phyloP scores from a whole-genome alignment of 1,140 invertebrate species.

The Euwallacea fornicatus region DNA sequence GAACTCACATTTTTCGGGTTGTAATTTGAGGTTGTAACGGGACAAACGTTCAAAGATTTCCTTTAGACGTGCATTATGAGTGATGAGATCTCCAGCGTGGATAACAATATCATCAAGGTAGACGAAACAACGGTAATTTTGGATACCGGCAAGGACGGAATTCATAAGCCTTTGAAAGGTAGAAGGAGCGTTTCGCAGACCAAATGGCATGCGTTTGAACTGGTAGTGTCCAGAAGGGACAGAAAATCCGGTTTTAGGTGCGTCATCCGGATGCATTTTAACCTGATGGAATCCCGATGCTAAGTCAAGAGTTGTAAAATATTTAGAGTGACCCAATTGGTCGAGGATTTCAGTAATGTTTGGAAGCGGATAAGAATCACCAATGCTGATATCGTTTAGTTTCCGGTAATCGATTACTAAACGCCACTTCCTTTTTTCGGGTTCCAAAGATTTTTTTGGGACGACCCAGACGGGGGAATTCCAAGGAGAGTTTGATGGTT shows the following conservation, averaged over 20 bases:
- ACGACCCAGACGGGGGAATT: conserved; percentile 45
- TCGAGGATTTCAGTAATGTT: conserved; percentile 56
- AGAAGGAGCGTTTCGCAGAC: conserved; percentile 47
- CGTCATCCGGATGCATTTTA: conserved; percentile 15
- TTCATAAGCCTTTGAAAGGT: conserved; percentile 50
- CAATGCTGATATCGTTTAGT: conserved; percentile 50
- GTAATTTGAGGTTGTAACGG: conserved; percentile 34
- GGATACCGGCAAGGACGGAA: conserved; percentile 29
- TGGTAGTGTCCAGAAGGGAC: conserved; percentile 23
- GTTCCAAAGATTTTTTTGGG: conserved; percentile 44
- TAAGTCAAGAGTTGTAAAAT: conserved; percentile 54
- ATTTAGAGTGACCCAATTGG: conserved; percentile 48
- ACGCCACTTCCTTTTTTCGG: conserved; percentile 47
- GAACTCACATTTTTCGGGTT: conserved; percentile 31
- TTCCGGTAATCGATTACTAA: conserved; percentile 51
- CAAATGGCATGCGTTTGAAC: conserved; percentile 54
- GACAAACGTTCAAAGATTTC: conserved; percentile 30
- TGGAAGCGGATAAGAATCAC: conserved; percentile 57
- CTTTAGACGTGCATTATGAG: conserved; percentile 31
- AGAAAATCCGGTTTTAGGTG: conserved; percentile 24
- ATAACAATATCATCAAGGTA: conserved; percentile 39
- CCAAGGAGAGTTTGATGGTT: conserved; percentile 43
- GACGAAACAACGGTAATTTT: conserved; percentile 24
- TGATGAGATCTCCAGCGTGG: conserved; percentile 15
- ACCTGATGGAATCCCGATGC: conserved; percentile 33